Evolutionary conservation across 1,140 invertebrate genomes (phyloP).

Genomic region (Brevipalpus yothersi): DNA sequence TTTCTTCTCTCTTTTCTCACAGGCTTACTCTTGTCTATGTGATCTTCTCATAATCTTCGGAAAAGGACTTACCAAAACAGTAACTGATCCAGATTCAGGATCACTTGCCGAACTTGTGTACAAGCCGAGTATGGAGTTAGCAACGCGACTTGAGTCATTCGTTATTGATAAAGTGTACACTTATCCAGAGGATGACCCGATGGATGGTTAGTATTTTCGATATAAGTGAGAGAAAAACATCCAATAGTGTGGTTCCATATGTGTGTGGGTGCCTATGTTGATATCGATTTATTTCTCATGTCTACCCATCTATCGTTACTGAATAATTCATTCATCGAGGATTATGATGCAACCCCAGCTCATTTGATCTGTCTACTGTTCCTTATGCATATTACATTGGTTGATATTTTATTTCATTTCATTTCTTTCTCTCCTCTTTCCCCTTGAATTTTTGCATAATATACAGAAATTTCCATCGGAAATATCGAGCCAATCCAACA

Average conservation of each 20-base stretch:
- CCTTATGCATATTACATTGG: constrained; percentile 24
- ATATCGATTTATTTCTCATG: too few relatives aligned
- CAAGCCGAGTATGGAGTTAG: constrained; percentile 49
- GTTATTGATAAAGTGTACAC: constrained; percentile 82
- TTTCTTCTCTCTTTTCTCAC: constrained; percentile 13
- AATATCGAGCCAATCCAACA: constrained; percentile 74
- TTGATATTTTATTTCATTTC: neutral
- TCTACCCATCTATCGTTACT: too few relatives aligned
- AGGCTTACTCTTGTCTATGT: constrained; percentile 80
- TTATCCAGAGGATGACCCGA: constrained; percentile 25
- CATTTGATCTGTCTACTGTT: constrained; percentile 2
- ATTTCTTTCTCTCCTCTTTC: neutral
- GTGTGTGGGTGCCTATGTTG: constrained; percentile 12
- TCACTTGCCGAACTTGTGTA: constrained; percentile 44
- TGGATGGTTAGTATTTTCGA: too few relatives aligned
- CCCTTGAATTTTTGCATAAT: neutral
- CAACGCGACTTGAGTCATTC: constrained; percentile 61
- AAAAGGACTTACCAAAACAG: constrained; percentile 33
- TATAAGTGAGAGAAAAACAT: too few relatives aligned
- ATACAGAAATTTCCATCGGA: constrained; percentile 27
- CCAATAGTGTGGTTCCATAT: constrained; percentile 27
- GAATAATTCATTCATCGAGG: too few relatives aligned
- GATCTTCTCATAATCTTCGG: constrained; percentile 88
- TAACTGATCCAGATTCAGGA: constrained; percentile 22
- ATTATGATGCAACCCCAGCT: too few relatives aligned